Conservation (phyloP, 2,113 vertebrate genomes). For the Caloenas nicobarica region DNA sequence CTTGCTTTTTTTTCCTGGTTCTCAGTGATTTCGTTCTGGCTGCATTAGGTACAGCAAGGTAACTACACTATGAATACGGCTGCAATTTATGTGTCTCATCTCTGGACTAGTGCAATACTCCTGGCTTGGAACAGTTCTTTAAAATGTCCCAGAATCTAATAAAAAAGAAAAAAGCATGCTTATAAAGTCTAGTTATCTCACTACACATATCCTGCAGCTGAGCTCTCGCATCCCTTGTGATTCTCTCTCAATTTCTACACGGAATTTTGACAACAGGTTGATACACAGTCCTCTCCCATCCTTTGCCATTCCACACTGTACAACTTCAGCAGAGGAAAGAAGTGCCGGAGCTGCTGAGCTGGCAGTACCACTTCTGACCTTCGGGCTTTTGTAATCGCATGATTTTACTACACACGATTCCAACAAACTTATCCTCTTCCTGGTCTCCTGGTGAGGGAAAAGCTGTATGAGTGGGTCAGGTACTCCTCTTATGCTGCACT, state of each 20-base stretch:
- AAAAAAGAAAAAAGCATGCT: not conserved
- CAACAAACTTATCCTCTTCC: not conserved
- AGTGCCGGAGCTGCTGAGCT: not conserved
- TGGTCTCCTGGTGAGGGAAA: not conserved
- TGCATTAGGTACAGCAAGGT: not conserved
- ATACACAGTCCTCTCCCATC: not conserved
- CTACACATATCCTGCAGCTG: not conserved
- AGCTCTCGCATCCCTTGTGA: not conserved
- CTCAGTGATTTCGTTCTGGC: not conserved
- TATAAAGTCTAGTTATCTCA: not conserved
- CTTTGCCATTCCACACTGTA: not conserved
- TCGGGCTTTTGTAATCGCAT: not conserved
- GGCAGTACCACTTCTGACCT: not conserved
- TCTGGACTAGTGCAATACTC: not conserved
- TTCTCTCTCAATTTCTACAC: not conserved
- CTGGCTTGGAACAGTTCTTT: not conserved
- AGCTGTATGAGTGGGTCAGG: not conserved
- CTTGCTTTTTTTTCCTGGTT: not conserved
- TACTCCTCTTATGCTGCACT: not conserved
- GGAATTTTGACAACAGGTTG: not conserved
- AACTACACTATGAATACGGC: fast-evolving
- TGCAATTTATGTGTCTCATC: not conserved
- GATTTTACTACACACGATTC: not conserved
- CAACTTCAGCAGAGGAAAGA: not conserved
- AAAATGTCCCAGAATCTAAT: not conserved